Conservation (phyloP, 2,113 vertebrate genomes). For the Sinosuthora webbiana region DNA sequence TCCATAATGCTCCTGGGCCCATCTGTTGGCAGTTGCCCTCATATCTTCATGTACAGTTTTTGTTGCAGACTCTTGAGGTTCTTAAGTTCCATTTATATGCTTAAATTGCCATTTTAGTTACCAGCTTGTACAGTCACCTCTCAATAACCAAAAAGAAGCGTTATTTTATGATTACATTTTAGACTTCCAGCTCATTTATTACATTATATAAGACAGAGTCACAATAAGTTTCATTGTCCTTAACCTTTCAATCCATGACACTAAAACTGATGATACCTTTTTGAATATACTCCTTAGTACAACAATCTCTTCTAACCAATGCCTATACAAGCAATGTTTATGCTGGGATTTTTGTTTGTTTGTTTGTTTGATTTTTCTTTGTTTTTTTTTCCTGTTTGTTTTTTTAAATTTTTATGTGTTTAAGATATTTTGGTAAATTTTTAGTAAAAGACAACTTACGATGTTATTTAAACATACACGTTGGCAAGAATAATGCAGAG, state of each 20-base stretch:
- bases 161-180: conserved; percentile 51
- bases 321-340: conserved; percentile 83
- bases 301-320: conserved; percentile 75
- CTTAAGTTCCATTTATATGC: conserved; percentile 32
- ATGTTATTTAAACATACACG: conserved; percentile 84
- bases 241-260: conserved; percentile 42
- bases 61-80: background rate
- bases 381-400: conserved; percentile 81
- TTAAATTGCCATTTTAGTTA: conserved; percentile 43
- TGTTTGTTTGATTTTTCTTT: no score
- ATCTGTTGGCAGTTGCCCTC: background rate
- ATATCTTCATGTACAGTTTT: conserved; percentile 1
- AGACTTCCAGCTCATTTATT: conserved; percentile 21
- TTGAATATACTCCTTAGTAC: conserved; percentile 82
- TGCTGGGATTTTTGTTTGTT: conserved; percentile 65
- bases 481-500: conserved; percentile 76
- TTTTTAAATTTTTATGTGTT: conserved; percentile 92
- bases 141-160: conserved; percentile 45
- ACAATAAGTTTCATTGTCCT: conserved; percentile 22
- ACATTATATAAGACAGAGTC: background rate
- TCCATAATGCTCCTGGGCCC: background rate
- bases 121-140: background rate
- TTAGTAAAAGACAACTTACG: conserved; percentile 85
- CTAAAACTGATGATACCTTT: conserved; percentile 53
- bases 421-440: conserved; percentile 93